These are phyloP conservation scores for Pitangus sulphuratus DNA, from an alignment of 2,797 vertebrate genomes.

Conservation along the genomic window DNA sequence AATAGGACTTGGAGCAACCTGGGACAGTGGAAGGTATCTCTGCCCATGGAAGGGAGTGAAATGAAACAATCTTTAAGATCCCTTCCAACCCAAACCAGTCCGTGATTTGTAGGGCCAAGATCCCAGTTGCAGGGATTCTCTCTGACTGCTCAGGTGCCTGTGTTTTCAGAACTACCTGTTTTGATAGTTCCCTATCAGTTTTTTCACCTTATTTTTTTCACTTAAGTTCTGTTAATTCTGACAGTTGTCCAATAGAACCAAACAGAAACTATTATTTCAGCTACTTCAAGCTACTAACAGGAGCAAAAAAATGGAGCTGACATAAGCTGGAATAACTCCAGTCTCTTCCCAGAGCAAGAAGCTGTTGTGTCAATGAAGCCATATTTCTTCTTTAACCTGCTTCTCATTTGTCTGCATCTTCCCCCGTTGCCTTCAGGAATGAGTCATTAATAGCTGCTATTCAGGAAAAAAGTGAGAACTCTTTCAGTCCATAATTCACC, in stretches of 20 bases:
- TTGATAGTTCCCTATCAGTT: background rate
- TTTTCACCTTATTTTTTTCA: rapidly evolving
- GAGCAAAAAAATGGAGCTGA: background rate
- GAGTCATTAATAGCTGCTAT: conserved; percentile 5
- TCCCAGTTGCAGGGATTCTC: background rate
- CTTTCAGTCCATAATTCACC: conserved; percentile 42
- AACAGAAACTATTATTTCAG: background rate
- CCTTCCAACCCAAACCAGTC: background rate
- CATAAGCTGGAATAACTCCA: background rate
- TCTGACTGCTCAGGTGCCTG: background rate
- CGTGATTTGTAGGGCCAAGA: background rate
- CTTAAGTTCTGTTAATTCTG: background rate
- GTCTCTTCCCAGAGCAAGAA: background rate
- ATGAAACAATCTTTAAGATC: background rate
- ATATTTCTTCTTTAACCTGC: background rate
- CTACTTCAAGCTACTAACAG: background rate
- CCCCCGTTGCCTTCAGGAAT: background rate
- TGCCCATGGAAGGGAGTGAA: background rate
- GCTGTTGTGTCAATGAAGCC: background rate
- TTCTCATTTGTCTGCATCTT: conserved; percentile 13
- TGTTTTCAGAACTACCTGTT: background rate
- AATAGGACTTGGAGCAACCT: rapidly evolving
- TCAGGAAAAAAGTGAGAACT: conserved; percentile 28
- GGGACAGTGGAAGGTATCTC: background rate
- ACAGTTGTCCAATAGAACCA: background rate